These are phyloP conservation scores for Conus betulinus DNA, from an alignment of 1,140 invertebrate species.

Conservation along the genomic window DNA sequence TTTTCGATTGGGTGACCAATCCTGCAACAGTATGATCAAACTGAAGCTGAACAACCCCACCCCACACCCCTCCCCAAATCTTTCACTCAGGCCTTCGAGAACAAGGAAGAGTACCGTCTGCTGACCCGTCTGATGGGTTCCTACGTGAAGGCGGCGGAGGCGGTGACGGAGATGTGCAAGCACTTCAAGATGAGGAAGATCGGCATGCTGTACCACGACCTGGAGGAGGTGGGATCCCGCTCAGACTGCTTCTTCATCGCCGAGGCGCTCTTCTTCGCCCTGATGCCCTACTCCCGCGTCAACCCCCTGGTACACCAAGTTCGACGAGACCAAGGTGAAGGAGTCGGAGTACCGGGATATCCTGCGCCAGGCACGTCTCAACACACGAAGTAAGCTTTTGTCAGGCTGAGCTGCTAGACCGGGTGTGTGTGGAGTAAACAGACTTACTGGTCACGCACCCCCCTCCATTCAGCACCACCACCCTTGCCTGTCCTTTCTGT, in stretches of 20 bases:
- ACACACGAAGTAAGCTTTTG: conserved; percentile 58
- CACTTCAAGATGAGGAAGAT: conserved; percentile 85
- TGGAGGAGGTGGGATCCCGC: conserved; percentile 34
- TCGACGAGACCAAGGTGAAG: conserved; percentile 78
- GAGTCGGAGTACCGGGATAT: conserved; percentile 65
- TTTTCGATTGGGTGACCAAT: too few relatives aligned
- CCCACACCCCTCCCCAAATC: background rate
- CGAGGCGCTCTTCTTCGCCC: conserved; percentile 58
- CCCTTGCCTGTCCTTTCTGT: too few relatives aligned
- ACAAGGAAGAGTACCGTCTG: conserved; percentile 43
- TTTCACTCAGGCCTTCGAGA: conserved; percentile 32
- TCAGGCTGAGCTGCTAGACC: too few relatives aligned
- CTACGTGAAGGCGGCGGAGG: conserved; percentile 81
- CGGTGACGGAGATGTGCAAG: conserved; percentile 82
- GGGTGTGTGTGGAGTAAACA: too few relatives aligned
- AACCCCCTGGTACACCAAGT: conserved; percentile 79
- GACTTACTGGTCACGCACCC: too few relatives aligned
- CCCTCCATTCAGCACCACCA: too few relatives aligned
- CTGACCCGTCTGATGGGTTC: conserved; percentile 48
- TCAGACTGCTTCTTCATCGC: conserved; percentile 63
- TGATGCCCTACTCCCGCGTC: conserved; percentile 49
- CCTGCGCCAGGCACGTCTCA: conserved; percentile 45
- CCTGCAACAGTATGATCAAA: too few relatives aligned
- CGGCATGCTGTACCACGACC: conserved; percentile 70
- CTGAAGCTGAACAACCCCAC: background rate